Percentiles rank a stretch among this genome's conserved stretches.
Conservation (phyloP, 35 echinoderm and acorn worm species). For the Strongylocentrotus purpuratus region DNA sequence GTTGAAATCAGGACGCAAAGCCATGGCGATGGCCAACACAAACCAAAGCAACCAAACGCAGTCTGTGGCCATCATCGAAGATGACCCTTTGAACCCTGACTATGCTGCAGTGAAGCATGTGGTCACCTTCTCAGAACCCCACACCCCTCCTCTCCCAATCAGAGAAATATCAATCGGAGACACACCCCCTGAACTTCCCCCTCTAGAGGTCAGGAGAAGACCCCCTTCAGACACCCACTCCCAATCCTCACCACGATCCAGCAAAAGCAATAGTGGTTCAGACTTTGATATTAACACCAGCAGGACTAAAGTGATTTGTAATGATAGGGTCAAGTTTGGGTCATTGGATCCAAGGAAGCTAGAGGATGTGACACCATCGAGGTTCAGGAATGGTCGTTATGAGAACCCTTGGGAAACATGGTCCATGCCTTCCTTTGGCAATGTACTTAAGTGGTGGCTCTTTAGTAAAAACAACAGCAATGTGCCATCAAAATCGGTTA, state of each 20-base stretch:
- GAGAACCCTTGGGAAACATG: slow-evolving; percentile 74
- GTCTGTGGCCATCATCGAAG: neutral
- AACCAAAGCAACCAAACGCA: slow-evolving; percentile 70
- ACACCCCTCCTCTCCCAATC: neutral
- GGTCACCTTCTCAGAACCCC: neutral
- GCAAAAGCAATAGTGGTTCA: slow-evolving; percentile 49
- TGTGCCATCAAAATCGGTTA: slow-evolving; percentile 69
- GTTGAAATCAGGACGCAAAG: slow-evolving; percentile 7
- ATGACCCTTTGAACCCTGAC: slow-evolving; percentile 39
- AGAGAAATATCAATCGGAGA: slow-evolving; percentile 20
- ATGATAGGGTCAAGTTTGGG: slow-evolving; percentile 58
- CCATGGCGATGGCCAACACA: slow-evolving; percentile 53
- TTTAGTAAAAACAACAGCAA: slow-evolving; percentile 47
- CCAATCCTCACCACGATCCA: slow-evolving; percentile 7
- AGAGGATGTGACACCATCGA: slow-evolving; percentile 64
- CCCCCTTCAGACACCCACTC: neutral
- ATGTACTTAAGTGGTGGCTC: slow-evolving; percentile 44
- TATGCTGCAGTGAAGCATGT: slow-evolving; percentile 46
- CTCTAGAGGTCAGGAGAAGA: slow-evolving; percentile 6
- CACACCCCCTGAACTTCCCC: neutral
- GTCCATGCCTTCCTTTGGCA: slow-evolving; percentile 45
- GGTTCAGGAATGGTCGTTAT: slow-evolving; percentile 58
- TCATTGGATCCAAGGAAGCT: slow-evolving; percentile 63
- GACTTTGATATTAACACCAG: slow-evolving; percentile 68
- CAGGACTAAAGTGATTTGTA: slow-evolving; percentile 59